Evolutionary conservation across 2,113 vertebrate genomes (phyloP), one percentile per base, ranked within the genome.

Genomic region (Festucalex cinctus): DNA sequence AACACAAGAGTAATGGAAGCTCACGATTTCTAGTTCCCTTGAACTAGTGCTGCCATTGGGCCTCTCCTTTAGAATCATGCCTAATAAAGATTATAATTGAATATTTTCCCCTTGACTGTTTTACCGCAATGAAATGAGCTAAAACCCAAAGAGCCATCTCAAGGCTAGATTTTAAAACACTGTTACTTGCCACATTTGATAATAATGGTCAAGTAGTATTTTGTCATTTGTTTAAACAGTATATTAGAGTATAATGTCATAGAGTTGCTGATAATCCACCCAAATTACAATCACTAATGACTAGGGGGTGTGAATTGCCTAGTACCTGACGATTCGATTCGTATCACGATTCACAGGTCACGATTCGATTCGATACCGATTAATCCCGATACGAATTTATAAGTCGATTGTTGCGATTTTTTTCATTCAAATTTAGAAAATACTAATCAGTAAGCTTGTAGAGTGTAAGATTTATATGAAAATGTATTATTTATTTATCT

Each of bases 11-110:
- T 13, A 51, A 51, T 22, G 19, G 9, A 51, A 51, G n/a, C 20
- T 51, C 16, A 46, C 16, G 6, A 46, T 16, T 46, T 59, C 32
- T 67, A 74, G 58, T 67, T 54, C 26, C 16, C 39, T 39, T 54
- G 36, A 74, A 67, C 65, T 32, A 62, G 61, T 43, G 64, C 58
- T 57, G 63, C 73, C 62, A 66, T 60, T 71, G 70, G 65, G 69
- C 44, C 20, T 22, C n/a, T 39, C 19, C 35, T 39, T 60, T 20
- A 0, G 5, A 39, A 39, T 22, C 39, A 4, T 28, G 35, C 19
- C 13, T 35, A 2, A 58, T 6, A 10, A 59, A 35, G 3, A 10
- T 16, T 36, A 35, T 20, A 32, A 57, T 57, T 17, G 22, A 9
- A 35, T 36, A n/a, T 57, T 57, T 57, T 1, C 28, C 13, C 9